Evolutionary conservation across 2,888 invertebrate genomes (phyloP), one percentile per base, ranked within the genome.

Genomic region (Ommatoiulus sabulosus): DNA sequence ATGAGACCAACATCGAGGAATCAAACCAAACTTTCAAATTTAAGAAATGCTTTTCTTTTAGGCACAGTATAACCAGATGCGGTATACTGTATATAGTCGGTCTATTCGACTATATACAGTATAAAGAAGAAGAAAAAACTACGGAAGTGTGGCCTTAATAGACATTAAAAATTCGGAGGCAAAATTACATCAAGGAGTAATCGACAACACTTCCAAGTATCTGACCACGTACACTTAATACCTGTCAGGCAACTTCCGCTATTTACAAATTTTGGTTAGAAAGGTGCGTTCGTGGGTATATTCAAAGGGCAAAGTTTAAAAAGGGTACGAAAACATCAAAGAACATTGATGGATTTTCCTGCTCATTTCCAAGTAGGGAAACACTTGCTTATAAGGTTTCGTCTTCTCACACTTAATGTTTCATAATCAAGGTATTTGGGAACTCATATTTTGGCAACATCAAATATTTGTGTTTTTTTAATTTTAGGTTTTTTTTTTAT

Each of bases 211-310:
- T 24, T 72, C 24, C 20, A 72, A 72, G 72, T 72, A 72, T 8
- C 72, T 72, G 24, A 72, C 72, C 72, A 72, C 72, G 72, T 72
- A 72, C 72, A 24, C 72, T 72, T 72, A 72, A 24, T 72, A 72
- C 72, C 72, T 72, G 72, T 72, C 72, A 72, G 10, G n/a, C 72
- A 24, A 20, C 72, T 72, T 72, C 72, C 72, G 72, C 72, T 72
- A 72, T 72, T 72, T 72, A 72, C 72, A 72, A 72, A 72, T 72
- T 72, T 72, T 72, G 72, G 20, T 72, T 72, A 72, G 72, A 72
- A 72, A 72, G 72, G 72, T 72, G 72, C 72, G 72, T 72, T 72
- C 72, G 24, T 10, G 72, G 72, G 8, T 72, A 72, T 24, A 72
- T 72, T n/a, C 1, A 72, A 15, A 72, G 72, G 72, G 72, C 72